phyloP scores from a whole-genome alignment of 2,113 vertebrate genomes.

The Psilopogon haemacephalus region DNA sequence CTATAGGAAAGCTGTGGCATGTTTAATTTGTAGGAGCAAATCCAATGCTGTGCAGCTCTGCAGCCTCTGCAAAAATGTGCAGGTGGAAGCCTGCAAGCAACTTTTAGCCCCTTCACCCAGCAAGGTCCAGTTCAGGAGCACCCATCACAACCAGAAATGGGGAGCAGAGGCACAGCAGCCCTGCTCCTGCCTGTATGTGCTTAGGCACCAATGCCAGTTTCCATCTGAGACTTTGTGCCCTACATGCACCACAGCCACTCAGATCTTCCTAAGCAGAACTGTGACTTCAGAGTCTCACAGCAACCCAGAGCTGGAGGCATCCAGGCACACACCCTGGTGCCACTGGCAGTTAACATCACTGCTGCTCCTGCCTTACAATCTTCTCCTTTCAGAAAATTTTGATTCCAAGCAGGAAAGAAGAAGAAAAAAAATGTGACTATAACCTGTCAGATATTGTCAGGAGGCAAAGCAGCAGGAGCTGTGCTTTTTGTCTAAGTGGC shows the following conservation, averaged over 20 bases:
- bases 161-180: not conserved
- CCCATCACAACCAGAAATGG: not conserved
- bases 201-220: not conserved
- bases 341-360: not conserved
- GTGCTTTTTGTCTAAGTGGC: not conserved
- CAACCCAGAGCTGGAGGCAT: accelerated
- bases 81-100: not conserved
- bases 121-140: not conserved
- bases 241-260: not conserved
- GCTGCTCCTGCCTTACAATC: not conserved
- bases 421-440: not conserved
- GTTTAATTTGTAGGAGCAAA: not conserved
- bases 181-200: not conserved
- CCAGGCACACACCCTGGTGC: not conserved
- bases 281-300: not conserved
- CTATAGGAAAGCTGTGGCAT: not conserved
- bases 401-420: not conserved
- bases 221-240: not conserved
- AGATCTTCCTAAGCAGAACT: not conserved
- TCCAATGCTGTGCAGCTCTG: not conserved
- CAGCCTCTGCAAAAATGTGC: not conserved
- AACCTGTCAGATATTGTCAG: not conserved
- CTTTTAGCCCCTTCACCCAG: not conserved
- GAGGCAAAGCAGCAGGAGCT: not conserved
- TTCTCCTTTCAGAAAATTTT: not conserved